Evolutionary conservation across 2,888 invertebrate species (phyloP).

Genomic region (Tipula helvola): DNA sequence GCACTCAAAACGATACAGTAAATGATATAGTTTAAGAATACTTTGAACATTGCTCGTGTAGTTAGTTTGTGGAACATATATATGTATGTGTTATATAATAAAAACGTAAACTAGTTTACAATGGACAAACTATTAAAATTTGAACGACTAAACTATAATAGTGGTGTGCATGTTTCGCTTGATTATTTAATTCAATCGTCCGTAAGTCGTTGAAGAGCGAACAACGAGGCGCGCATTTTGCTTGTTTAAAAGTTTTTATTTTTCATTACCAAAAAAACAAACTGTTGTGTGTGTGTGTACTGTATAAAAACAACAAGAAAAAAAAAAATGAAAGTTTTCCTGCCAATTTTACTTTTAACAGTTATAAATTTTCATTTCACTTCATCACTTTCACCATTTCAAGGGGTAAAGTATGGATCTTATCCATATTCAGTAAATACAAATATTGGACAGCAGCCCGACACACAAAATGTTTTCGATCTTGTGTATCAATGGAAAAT

Average conservation of each 20-base stretch:
- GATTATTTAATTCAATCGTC: background rate
- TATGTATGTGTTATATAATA: background rate
- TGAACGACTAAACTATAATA: background rate
- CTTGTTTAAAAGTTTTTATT: background rate
- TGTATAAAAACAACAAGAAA: background rate
- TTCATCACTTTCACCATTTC: background rate
- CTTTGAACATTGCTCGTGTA: background rate
- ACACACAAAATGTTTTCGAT: constrained; percentile 19
- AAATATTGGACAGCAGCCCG: background rate
- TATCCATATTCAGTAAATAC: background rate
- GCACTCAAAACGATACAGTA: background rate
- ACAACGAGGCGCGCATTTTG: background rate
- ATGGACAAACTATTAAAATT: background rate
- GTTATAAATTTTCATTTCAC: background rate
- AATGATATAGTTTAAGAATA: background rate
- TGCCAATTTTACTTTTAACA: background rate
- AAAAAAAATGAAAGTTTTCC: background rate
- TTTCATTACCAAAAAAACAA: background rate
- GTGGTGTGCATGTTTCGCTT: background rate
- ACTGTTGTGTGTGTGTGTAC: background rate
- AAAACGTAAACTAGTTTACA: background rate
- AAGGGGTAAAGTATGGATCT: background rate
- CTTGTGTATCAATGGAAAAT: constrained; percentile 61
- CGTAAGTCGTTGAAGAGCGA: background rate
- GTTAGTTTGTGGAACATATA: background rate